Percentiles rank a stretch among this genome's conserved stretches.
These are phyloP conservation scores for Hemichromis elongatus DNA, from an alignment of 2,113 vertebrate genomes.

Conservation along the genomic window DNA sequence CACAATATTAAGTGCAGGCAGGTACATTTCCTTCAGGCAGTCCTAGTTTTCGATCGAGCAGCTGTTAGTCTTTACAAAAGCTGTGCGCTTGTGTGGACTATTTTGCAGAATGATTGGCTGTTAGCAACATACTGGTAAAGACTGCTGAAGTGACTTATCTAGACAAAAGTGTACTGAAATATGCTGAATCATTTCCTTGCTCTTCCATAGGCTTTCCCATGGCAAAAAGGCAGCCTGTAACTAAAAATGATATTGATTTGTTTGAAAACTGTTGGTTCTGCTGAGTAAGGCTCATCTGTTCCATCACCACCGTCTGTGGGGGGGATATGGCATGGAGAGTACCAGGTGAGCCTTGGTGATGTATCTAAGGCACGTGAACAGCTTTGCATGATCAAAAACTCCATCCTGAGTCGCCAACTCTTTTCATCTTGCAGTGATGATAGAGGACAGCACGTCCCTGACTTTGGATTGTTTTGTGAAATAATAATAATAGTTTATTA, in stretches of 20 bases:
- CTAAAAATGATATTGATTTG: not conserved
- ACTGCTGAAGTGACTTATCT: not conserved
- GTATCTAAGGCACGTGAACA: not conserved
- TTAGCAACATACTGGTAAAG: not conserved
- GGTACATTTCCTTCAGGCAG: not conserved
- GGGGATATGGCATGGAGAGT: not conserved
- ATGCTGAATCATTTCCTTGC: not conserved
- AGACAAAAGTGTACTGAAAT: not conserved
- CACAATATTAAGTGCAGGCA: too few species aligned
- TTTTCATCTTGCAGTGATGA: not conserved
- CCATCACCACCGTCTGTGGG: not conserved
- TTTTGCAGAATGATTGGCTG: not conserved
- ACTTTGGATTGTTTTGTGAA: too few species aligned
- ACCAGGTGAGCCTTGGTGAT: not conserved
- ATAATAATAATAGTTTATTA: too few species aligned
- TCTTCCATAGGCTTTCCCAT: not conserved
- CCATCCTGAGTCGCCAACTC: not conserved
- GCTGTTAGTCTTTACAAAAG: not conserved
- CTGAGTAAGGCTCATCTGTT: not conserved
- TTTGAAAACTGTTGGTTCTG: not conserved
- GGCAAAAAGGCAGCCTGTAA: not conserved
- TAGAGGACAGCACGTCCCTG: not conserved
- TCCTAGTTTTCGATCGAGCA: not conserved
- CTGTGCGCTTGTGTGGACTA: not conserved
- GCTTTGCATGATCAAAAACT: not conserved